phyloP scores from a whole-genome alignment of 2,113 vertebrate species.

The Istiophorus platypterus region DNA sequence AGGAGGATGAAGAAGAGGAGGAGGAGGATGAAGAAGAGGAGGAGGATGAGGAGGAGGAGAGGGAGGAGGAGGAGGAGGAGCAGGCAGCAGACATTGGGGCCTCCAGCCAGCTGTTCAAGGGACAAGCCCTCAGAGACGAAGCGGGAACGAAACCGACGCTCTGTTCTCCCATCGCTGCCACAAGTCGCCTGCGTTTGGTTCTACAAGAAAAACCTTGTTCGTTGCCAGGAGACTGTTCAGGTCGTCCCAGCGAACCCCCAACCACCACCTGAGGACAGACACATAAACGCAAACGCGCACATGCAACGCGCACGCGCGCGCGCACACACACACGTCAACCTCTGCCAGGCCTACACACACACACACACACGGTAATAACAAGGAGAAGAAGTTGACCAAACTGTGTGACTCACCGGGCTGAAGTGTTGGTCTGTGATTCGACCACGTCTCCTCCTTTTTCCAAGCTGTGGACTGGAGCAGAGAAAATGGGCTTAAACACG shows the following conservation, averaged over 20 bases:
- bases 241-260: neutral
- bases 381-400: no score
- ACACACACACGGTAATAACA: neutral
- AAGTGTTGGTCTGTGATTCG: neutral
- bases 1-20: neutral
- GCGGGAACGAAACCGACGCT: slow-evolving; percentile 23
- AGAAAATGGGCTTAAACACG: neutral
- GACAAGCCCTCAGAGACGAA: slow-evolving; percentile 33
- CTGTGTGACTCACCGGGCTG: slow-evolving; percentile 50
- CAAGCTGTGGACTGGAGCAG: slow-evolving; percentile 53
- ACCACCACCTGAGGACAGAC: slow-evolving; percentile 33
- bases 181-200: slow-evolving; percentile 66
- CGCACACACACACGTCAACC: neutral
- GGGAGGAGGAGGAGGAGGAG: neutral
- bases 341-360: neutral
- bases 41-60: slow-evolving; percentile 22
- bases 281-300: no score
- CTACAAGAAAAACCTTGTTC: slow-evolving; percentile 13
- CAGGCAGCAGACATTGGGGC: neutral
- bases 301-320: no score
- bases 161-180: neutral
- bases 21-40: slow-evolving; percentile 19
- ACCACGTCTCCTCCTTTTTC: slow-evolving; percentile 36
- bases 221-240: rapidly evolving
- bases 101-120: slow-evolving; percentile 50